Evolutionary conservation across 2,888 invertebrate species (phyloP).

Genomic region (Crossocerus cetratus): DNA sequence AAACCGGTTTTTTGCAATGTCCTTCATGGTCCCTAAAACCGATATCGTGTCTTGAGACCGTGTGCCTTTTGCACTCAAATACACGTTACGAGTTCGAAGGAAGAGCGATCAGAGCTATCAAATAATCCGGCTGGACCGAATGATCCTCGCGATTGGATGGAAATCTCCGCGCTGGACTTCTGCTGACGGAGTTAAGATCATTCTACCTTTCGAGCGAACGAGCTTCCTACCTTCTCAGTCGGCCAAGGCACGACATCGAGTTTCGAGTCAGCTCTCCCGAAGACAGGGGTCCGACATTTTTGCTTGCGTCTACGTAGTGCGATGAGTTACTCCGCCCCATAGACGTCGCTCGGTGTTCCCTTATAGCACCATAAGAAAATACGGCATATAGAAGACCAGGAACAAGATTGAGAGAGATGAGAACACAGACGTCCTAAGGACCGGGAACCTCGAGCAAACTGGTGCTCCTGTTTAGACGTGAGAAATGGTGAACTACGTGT

Average conservation of each 20-base stretch:
- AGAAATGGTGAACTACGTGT: too few relatives aligned
- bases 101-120: not conserved
- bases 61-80: too few relatives aligned
- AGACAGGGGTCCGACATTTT: conserved; percentile 36
- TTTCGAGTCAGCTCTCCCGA: conserved; percentile 49
- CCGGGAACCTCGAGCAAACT: too few relatives aligned
- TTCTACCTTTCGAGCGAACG: conserved; percentile 32
- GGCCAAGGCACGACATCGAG: conserved; percentile 29
- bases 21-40: too few relatives aligned
- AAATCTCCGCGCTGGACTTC: conserved; percentile 40
- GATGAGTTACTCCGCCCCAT: conserved; percentile 12
- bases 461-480: too few relatives aligned
- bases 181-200: conserved; percentile 44
- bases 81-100: not conserved
- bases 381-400: not conserved
- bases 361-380: conserved; percentile 10
- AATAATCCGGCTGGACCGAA: not conserved
- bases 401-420: not conserved
- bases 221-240: not conserved
- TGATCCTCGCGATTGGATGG: conserved; percentile 17
- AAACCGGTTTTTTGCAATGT: too few relatives aligned
- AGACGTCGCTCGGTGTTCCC: conserved; percentile 39
- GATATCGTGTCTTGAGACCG: too few relatives aligned
- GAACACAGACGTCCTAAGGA: not conserved
- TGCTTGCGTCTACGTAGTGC: conserved; percentile 11